Conservation (phyloP, 1,140 invertebrate species). For the Drosophila sulfurigaster region DNA sequence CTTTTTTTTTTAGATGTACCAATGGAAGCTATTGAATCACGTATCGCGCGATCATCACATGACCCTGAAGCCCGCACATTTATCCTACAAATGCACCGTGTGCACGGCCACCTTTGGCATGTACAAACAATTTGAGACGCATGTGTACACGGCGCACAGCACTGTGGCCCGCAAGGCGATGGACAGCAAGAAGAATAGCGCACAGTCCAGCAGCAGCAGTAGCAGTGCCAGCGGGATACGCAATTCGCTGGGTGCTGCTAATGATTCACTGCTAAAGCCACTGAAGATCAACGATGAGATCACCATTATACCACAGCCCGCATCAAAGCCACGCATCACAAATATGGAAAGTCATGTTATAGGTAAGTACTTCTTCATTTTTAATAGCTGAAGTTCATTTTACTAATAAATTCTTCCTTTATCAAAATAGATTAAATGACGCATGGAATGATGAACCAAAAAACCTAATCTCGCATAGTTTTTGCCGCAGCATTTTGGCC, state of each 20-base stretch:
- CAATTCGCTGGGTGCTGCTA: constrained; percentile 67
- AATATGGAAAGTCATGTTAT: constrained; percentile 85
- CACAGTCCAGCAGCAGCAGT: constrained; percentile 54
- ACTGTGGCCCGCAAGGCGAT: constrained; percentile 92
- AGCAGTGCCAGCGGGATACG: constrained; percentile 54
- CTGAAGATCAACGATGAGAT: constrained; percentile 97
- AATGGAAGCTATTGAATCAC: constrained; percentile 96
- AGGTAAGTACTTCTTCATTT: constrained; percentile 55
- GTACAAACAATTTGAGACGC: constrained; percentile 97
- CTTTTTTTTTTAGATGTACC: constrained; percentile 90
- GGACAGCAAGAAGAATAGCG: constrained; percentile 89
- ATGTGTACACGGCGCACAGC: constrained; percentile 96
- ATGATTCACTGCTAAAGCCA: constrained; percentile 91
- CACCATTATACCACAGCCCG: constrained; percentile 95
- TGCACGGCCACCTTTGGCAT: constrained; percentile 97
- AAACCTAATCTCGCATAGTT: constrained; percentile 76
- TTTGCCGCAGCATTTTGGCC: constrained; percentile 63
- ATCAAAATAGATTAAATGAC: constrained; percentile 61
- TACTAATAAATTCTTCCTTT: not conserved
- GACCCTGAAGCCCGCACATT: constrained; percentile 95
- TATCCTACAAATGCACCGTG: constrained; percentile 97
- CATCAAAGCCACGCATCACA: constrained; percentile 84
- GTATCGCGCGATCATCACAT: constrained; percentile 95
- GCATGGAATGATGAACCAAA: constrained; percentile 74
- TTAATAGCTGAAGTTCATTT: not conserved